Conservation (phyloP, 2,888 invertebrate species). For the Coenonympha arcania region DNA sequence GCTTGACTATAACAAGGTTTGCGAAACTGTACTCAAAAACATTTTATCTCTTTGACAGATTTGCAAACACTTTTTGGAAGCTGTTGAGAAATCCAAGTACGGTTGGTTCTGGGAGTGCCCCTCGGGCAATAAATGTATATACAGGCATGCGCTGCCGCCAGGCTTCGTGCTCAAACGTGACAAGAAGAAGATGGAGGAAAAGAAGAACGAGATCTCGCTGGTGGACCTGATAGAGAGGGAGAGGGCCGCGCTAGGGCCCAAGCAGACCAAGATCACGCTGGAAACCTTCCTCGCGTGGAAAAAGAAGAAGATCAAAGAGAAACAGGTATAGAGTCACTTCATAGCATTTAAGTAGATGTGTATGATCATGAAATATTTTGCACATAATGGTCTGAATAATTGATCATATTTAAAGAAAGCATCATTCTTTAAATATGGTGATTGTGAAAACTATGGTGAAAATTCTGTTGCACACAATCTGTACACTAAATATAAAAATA, state of each 20-base stretch:
- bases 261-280: constrained; percentile 93
- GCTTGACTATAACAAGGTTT: neutral
- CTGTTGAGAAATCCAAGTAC: constrained; percentile 97
- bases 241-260: constrained; percentile 87
- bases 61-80: constrained; percentile 97
- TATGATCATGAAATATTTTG: too few relatives aligned
- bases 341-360: too few relatives aligned
- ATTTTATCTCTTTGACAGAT: constrained; percentile 79
- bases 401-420: too few relatives aligned
- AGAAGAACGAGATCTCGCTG: constrained; percentile 90
- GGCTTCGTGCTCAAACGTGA: constrained; percentile 97
- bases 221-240: constrained; percentile 97
- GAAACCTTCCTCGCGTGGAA: constrained; percentile 99
- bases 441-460: too few relatives aligned
- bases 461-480: too few relatives aligned
- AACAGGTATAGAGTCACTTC: constrained; percentile 69
- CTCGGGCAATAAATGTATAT: constrained; percentile 91
- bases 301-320: constrained; percentile 94
- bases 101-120: constrained; percentile 99
- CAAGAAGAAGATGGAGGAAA: constrained; percentile 90
- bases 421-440: too few relatives aligned
- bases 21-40: neutral
- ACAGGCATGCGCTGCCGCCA: constrained; percentile 91
- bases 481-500: too few relatives aligned
- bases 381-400: too few relatives aligned